These are phyloP conservation scores for Microcebus lehilahytsara DNA, from an alignment of 2,113 vertebrate genomes.

Conservation along the genomic window DNA sequence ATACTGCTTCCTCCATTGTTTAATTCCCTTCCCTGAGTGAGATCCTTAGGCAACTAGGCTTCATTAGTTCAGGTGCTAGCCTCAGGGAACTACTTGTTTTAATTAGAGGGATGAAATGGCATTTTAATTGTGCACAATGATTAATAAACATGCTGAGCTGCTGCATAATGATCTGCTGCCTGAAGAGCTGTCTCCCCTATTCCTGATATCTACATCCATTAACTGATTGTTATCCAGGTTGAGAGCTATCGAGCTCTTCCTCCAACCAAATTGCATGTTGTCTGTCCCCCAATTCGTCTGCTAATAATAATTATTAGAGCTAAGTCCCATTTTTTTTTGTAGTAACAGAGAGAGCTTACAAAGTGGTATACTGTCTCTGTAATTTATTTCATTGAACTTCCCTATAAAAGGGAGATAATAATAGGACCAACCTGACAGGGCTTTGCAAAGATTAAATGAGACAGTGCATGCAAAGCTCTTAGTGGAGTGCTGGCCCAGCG, in stretches of 20 bases:
- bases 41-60: constrained; percentile 76
- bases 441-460: constrained; percentile 40
- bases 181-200: constrained; percentile 66
- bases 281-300: constrained; percentile 47
- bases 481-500: neutral
- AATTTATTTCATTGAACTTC: constrained; percentile 64
- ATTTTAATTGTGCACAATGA: constrained; percentile 82
- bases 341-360: constrained; percentile 34
- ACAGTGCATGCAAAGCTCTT: constrained; percentile 4
- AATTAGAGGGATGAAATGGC: constrained; percentile 82
- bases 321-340: neutral
- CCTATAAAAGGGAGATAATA: constrained; percentile 49
- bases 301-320: constrained; percentile 66
- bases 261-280: constrained; percentile 40
- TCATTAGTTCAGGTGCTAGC: constrained; percentile 82
- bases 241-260: constrained; percentile 44
- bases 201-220: constrained; percentile 73
- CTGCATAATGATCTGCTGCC: constrained; percentile 73
- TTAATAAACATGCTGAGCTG: constrained; percentile 80
- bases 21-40: constrained; percentile 73
- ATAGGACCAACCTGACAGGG: constrained; percentile 44
- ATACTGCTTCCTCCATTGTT: constrained; percentile 66
- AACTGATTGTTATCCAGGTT: constrained; percentile 77
- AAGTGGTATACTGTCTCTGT: neutral
- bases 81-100: constrained; percentile 81